Evolutionary conservation across 2,888 invertebrate species (phyloP).

Genomic region (Lagria hirta): DNA sequence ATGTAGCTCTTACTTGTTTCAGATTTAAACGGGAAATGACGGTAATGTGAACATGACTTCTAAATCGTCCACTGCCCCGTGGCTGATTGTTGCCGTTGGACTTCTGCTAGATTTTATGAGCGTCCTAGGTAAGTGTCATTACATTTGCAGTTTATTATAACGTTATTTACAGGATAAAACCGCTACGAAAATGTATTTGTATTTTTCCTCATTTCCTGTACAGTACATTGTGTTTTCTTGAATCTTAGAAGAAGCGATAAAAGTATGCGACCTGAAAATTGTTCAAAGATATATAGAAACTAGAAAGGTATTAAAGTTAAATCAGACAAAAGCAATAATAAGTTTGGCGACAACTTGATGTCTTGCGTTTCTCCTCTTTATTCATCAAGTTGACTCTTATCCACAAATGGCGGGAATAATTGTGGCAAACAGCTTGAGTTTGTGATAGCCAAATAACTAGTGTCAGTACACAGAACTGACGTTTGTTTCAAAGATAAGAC

Average conservation of each 20-base stretch:
- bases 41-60: constrained; percentile 37
- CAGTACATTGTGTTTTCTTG: too few relatives aligned
- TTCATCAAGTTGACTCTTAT: constrained; percentile 14
- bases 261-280: too few relatives aligned
- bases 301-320: too few relatives aligned
- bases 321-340: too few relatives aligned
- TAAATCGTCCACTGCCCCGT: constrained; percentile 19
- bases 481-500: constrained; percentile 42
- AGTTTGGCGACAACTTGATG: too few relatives aligned
- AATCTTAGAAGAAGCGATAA: too few relatives aligned
- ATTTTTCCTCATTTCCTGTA: too few relatives aligned
- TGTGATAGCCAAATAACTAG: constrained; percentile 44
- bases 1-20: constrained; percentile 35
- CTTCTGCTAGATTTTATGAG: constrained; percentile 26
- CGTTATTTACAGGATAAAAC: too few relatives aligned
- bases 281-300: too few relatives aligned
- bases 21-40: constrained; percentile 35
- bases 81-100: constrained; percentile 24
- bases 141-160: too few relatives aligned
- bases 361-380: constrained; percentile 7
- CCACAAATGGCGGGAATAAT: constrained; percentile 27
- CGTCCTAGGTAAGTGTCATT: constrained; percentile 29
- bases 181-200: too few relatives aligned
- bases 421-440: constrained; percentile 41
- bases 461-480: constrained; percentile 43